A percentile compares a stretch with the other conserved stretches of the same genome.
These are phyloP conservation scores for Phalacrocorax brasilianus DNA, from an alignment of 2,113 vertebrate species.

Conservation along the genomic window DNA sequence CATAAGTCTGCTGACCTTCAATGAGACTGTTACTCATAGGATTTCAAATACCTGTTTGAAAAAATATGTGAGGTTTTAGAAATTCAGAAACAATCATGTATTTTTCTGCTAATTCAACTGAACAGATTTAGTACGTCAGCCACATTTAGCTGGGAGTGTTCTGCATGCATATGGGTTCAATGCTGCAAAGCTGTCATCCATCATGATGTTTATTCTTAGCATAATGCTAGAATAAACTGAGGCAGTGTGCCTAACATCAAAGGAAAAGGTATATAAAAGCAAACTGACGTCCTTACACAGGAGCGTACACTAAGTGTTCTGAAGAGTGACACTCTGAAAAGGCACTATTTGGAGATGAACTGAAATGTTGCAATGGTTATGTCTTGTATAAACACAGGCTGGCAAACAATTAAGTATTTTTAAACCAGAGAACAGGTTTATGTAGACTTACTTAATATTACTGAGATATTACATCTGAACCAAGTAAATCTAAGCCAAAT, in stretches of 20 bases:
- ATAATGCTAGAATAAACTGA: not conserved
- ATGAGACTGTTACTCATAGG: not conserved
- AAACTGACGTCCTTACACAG: not conserved
- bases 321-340: not conserved
- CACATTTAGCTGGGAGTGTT: not conserved
- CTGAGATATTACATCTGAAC: not conserved
- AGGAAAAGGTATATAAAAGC: not conserved
- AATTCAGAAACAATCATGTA: not conserved
- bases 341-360: not conserved
- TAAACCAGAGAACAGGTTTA: not conserved
- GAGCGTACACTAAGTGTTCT: accelerated
- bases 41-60: not conserved
- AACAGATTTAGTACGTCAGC: not conserved
- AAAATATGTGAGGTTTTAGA: not conserved
- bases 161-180: not conserved
- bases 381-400: not conserved
- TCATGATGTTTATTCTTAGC: not conserved
- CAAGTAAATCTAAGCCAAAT: not conserved
- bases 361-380: not conserved
- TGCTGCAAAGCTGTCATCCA: not conserved
- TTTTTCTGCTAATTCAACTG: not conserved
- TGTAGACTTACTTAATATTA: not conserved
- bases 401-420: not conserved
- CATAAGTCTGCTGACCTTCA: not conserved
- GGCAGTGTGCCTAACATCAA: not conserved